Base-by-base conservation (phyloP, 92 coral and sea anemone species). In the Umimayanthus chanpuru region DNA sequence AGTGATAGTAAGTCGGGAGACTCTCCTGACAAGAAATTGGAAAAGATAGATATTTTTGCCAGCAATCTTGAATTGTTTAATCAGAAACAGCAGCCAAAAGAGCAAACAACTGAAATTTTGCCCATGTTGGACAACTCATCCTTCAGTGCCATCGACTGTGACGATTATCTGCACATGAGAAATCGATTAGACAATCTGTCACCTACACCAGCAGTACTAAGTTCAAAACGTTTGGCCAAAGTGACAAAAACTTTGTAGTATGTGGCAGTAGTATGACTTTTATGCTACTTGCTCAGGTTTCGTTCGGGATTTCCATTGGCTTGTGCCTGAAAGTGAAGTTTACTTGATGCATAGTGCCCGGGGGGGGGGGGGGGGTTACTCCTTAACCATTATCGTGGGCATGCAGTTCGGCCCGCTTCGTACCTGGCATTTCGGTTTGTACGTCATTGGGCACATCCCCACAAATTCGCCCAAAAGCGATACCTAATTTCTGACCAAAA, bases 111-210 rank as follows among this genome's bases (percentile, higher is more conserved):
- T 26, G 79, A 66, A 16, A 30, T 38, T n/a, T 82, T 94, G 81
- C 85, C 88, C 36, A 76, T 90, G 44, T 88, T 94, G 9, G 93
- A 87, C 64, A 90, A 75, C 64, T 80, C 85, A 26, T 92, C 91
- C 23, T 92, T 94, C n/a, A 77, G 65, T 75, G 92, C 87, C 15
- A 94, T 93, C 61, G 97, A 92, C 76, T 81, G 94, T 18, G 73
- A 92, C 77, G 97, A 94, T 73, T 94, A 55, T 76, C 83, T 94
- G 47, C 88, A 92, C 71, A 21, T 92, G 65, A 89, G 82, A 67
- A 94, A 94, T 78, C 90, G 97, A 11, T 78, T 91, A 2, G 92
- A 90, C 21, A 65, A 84, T 47, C 89, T 91, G 39, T 94, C 97
- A 29, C 97, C 97, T 1, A 25, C 56, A 23, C 91, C 89, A 58